Base-by-base conservation (phyloP, 2,888 invertebrate genomes). In the Empis stercorea region DNA sequence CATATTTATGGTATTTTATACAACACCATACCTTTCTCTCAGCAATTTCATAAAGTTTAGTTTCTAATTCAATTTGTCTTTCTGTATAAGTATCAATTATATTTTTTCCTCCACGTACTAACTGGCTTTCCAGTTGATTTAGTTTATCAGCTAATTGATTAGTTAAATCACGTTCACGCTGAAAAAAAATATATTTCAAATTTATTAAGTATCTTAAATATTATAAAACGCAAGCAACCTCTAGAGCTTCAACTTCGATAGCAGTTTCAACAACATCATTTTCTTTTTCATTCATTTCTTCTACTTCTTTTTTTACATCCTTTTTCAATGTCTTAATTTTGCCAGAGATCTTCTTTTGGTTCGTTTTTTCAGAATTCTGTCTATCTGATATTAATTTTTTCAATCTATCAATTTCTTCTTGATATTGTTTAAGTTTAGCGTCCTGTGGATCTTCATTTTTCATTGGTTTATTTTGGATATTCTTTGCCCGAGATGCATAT, bases 361-460 rank as follows among this genome's bases (percentile, higher is more conserved):
- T 36, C 61, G 50, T 56, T 10, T 66, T 62, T 52, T 64, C 61
- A 39, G 63, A 59, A 40, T 65, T 65, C 55, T 71, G 68, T 41
- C 77, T 71, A 2, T 68, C 67, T 1, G 63, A 64, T 44, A 70
- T 69, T 34, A 62, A 55, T 9, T 65, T 59, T 49, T 75, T 74
- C 53, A 86, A 73, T 10, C 88, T 74, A 59, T 84, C 84, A 64
- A 96, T 94, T 73, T 95, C 94, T 54, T 88, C 86, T 66, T 97
- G 96, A 70, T 95, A 93, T 65, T 96, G 91, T 61, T 95, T 78
- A 46, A 95, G 73, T 62, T 97, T 79, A 17, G 97, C 96, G 70
- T 99, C 97, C 70, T 99, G 97, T 34, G 97, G 96, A 76, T 99
- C 97, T 70, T 99, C 97, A 71, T 99, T 99, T 62, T 97, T 91